phyloP scores from a whole-genome alignment of 2,888 invertebrate species.

The Oxyscelio sp. region DNA sequence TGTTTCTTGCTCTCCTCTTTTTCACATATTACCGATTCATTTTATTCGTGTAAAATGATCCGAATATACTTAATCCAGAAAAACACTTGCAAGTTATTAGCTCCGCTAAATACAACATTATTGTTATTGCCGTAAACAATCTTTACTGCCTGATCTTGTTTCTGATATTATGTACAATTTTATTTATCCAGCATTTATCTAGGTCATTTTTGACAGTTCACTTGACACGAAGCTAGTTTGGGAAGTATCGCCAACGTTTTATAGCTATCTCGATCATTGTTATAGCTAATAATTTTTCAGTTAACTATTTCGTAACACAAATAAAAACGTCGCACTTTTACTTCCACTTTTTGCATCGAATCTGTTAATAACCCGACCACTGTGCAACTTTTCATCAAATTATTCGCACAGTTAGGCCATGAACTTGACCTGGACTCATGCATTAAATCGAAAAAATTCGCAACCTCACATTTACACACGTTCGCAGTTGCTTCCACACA shows the following conservation, averaged over 20 bases:
- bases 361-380: too few species aligned
- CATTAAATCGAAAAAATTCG: constrained; percentile 29
- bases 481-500: constrained; percentile 27
- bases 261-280: constrained; percentile 18
- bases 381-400: not conserved
- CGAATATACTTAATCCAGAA: constrained; percentile 3
- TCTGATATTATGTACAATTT: constrained; percentile 15
- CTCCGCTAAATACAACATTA: constrained; percentile 12
- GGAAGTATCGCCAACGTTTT: constrained; percentile 30
- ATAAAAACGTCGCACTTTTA: not conserved
- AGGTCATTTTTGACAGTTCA: constrained; percentile 56
- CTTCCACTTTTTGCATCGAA: too few species aligned
- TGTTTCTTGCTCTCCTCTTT: too few species aligned
- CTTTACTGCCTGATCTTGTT: constrained; percentile 30
- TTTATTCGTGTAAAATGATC: not conserved
- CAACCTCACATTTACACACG: constrained; percentile 18
- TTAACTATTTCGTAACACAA: constrained; percentile 7
- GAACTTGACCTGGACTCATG: constrained; percentile 46
- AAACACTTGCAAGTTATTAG: not conserved
- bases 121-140: constrained; percentile 23
- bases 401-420: not conserved
- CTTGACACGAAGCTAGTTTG: constrained; percentile 28
- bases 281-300: constrained; percentile 10
- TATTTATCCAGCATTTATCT: constrained; percentile 37
- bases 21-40: not conserved